Evolutionary conservation across 2,797 vertebrate genomes (phyloP).

Genomic region (Crocodylus rhombifer): DNA sequence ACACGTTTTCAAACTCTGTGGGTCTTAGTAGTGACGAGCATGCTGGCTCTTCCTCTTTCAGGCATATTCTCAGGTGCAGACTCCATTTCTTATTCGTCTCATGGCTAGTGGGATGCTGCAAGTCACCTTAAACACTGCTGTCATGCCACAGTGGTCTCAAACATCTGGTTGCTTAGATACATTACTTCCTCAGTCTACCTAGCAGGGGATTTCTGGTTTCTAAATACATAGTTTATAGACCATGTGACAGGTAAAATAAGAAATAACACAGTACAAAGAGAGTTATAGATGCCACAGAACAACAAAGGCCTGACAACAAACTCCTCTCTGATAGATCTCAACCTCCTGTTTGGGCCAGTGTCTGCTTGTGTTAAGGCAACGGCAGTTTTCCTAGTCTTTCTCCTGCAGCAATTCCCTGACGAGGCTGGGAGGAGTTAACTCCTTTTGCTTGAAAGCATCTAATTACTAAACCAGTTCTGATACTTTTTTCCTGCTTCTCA

Average conservation of each 20-base stretch:
- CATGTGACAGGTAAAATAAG: neutral
- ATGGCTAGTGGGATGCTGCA: neutral
- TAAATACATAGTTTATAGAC: neutral
- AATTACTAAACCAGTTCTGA: neutral
- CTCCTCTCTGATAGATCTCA: neutral
- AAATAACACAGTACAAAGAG: neutral
- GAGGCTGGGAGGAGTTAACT: neutral
- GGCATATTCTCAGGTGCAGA: neutral
- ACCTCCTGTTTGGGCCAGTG: neutral
- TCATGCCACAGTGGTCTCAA: neutral
- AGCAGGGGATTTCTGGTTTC: neutral
- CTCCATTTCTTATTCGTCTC: neutral
- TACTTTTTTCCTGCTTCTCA: neutral
- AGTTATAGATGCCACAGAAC: neutral
- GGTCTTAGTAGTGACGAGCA: neutral
- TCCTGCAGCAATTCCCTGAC: neutral
- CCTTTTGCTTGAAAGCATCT: neutral
- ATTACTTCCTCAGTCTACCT: neutral
- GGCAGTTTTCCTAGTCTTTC: neutral
- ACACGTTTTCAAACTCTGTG: too few relatives aligned
- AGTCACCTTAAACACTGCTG: neutral
- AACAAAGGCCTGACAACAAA: neutral
- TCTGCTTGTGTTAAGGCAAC: neutral
- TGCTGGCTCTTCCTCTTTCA: neutral
- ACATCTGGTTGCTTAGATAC: neutral